Conservation (phyloP, 2,113 vertebrate species). For the Tamias sibiricus region DNA sequence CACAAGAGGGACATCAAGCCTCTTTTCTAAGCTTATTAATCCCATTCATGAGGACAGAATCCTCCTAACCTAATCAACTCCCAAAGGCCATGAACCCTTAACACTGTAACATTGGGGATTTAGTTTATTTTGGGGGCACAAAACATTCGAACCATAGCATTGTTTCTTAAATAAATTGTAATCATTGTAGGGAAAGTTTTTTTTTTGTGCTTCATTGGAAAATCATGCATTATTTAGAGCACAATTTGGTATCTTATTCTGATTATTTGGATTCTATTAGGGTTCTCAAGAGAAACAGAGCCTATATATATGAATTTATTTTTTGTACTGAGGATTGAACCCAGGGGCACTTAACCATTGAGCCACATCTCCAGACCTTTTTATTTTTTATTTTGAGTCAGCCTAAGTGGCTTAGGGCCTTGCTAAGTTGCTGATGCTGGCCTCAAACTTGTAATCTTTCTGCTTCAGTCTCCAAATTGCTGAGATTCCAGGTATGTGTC, state of each 20-base stretch:
- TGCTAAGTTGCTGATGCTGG: too few species aligned
- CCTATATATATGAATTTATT: too few species aligned
- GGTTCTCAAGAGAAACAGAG: too few species aligned
- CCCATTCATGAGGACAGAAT: background rate
- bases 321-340: too few species aligned
- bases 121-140: background rate
- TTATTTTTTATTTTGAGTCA: too few species aligned
- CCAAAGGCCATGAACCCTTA: background rate
- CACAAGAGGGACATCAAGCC: background rate
- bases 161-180: background rate
- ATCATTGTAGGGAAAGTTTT: background rate
- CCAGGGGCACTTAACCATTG: too few species aligned
- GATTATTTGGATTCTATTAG: background rate
- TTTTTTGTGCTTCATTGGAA: background rate
- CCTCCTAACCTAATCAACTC: background rate
- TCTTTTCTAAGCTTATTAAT: background rate
- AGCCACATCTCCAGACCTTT: too few species aligned
- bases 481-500: too few species aligned
- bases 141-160: background rate
- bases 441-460: too few species aligned
- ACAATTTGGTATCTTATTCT: background rate
- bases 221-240: background rate
- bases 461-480: too few species aligned
- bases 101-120: background rate
- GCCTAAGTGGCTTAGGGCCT: too few species aligned